Percentiles rank a stretch among this genome's conserved stretches.
Evolutionary conservation across 2,888 invertebrate genomes (phyloP).

Genomic region (Ectemnius continuus): DNA sequence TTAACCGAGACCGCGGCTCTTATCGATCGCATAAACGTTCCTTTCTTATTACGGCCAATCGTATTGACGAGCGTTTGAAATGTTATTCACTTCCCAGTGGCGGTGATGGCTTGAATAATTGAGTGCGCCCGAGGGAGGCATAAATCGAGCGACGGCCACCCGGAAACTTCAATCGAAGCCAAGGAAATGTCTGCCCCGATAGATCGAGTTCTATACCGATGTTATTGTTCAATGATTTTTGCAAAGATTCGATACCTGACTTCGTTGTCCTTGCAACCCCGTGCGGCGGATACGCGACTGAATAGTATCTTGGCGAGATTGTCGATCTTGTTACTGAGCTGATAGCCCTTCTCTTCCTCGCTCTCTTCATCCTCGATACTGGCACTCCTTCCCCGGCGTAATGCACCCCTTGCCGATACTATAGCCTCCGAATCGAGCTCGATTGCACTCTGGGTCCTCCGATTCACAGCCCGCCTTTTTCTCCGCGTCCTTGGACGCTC

Average conservation of each 20-base stretch:
- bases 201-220: too few relatives aligned
- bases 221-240: too few relatives aligned
- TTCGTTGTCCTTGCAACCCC: slow-evolving; percentile 69
- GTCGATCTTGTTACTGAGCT: slow-evolving; percentile 86
- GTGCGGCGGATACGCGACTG: slow-evolving; percentile 75
- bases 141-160: too few relatives aligned
- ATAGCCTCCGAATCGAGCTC: slow-evolving; percentile 74
- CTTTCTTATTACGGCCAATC: slow-evolving; percentile 11
- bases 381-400: slow-evolving; percentile 80
- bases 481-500: slow-evolving; percentile 81
- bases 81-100: not conserved
- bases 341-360: slow-evolving; percentile 80
- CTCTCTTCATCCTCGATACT: slow-evolving; percentile 83
- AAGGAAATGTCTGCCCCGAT: too few relatives aligned
- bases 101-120: too few relatives aligned
- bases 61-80: not conserved
- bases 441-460: slow-evolving; percentile 75
- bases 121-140: too few relatives aligned
- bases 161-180: too few relatives aligned
- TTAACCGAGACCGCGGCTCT: slow-evolving; percentile 2
- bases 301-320: slow-evolving; percentile 88
- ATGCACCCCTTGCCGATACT: slow-evolving; percentile 67
- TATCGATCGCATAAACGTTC: slow-evolving; percentile 17
- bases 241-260: slow-evolving; percentile 41
- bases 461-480: slow-evolving; percentile 73